Conservation (phyloP, 2,113 vertebrate species). For the Neolamprologus toae region DNA sequence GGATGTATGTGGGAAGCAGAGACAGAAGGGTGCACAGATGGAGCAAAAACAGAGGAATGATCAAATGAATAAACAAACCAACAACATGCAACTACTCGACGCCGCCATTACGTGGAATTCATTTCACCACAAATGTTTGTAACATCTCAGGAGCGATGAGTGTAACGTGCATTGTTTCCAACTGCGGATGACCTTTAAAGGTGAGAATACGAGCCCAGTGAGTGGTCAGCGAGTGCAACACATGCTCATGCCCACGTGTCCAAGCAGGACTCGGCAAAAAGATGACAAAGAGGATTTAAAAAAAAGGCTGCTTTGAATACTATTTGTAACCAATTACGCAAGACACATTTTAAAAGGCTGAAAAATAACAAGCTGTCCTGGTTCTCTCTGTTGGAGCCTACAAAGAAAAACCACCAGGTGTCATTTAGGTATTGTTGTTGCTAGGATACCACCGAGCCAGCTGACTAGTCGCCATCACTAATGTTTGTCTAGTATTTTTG, state of each 20-base stretch:
- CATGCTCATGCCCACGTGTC: background rate
- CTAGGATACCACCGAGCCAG: slow-evolving; percentile 2
- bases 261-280: background rate
- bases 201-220: background rate
- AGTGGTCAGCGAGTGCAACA: background rate
- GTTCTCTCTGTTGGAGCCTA: background rate
- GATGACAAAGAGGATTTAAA: background rate
- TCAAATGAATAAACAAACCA: slow-evolving; percentile 35
- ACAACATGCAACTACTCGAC: background rate
- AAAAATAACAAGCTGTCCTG: background rate
- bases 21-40: slow-evolving; percentile 47
- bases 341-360: background rate
- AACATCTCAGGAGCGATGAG: background rate
- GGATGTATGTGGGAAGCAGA: slow-evolving; percentile 50
- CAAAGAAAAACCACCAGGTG: background rate
- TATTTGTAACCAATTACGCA: background rate
- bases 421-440: background rate
- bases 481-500: background rate
- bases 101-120: background rate
- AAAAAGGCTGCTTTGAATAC: background rate
- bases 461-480: background rate
- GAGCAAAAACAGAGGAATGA: slow-evolving; percentile 27
- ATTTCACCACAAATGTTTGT: background rate
- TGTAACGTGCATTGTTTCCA: background rate
- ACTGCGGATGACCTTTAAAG: slow-evolving; percentile 8